Evolutionary conservation across 2,113 vertebrate species (phyloP).

Genomic region (Henicopernis longicauda): DNA sequence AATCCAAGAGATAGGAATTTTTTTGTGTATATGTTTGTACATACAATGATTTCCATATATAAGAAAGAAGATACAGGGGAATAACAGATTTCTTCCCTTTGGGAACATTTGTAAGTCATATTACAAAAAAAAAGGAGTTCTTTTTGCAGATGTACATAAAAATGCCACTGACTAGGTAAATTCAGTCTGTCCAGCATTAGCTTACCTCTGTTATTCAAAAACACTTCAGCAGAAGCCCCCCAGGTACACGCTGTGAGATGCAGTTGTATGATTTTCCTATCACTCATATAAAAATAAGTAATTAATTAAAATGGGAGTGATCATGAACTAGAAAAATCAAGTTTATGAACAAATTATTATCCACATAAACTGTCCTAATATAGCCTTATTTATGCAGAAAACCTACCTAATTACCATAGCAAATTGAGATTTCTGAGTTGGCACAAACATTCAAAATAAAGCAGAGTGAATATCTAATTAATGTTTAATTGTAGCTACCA

Average conservation of each 20-base stretch:
- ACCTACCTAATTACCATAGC: not conserved
- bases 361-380: not conserved
- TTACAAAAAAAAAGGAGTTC: not conserved
- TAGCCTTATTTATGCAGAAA: constrained; percentile 1
- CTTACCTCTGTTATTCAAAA: not conserved
- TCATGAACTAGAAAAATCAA: constrained; percentile 6
- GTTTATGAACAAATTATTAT: not conserved
- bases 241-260: not conserved
- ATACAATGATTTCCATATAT: not conserved
- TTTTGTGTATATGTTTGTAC: not conserved
- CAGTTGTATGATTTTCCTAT: not conserved
- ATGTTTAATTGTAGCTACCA: not conserved
- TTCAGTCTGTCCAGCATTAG: not conserved
- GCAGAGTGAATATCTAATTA: not conserved
- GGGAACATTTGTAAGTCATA: not conserved
- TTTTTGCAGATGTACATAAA: not conserved
- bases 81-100: constrained; percentile 1
- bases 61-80: not conserved
- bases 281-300: not conserved
- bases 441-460: constrained; percentile 8
- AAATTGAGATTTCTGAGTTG: constrained; percentile 16
- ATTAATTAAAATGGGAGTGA: not conserved
- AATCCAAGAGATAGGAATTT: not conserved
- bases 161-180: constrained; percentile 22
- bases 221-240: not conserved